Evolutionary conservation across 2,113 vertebrate species (phyloP), one percentile per base, ranked within the genome.

Genomic region (Miniopterus natalensis): DNA sequence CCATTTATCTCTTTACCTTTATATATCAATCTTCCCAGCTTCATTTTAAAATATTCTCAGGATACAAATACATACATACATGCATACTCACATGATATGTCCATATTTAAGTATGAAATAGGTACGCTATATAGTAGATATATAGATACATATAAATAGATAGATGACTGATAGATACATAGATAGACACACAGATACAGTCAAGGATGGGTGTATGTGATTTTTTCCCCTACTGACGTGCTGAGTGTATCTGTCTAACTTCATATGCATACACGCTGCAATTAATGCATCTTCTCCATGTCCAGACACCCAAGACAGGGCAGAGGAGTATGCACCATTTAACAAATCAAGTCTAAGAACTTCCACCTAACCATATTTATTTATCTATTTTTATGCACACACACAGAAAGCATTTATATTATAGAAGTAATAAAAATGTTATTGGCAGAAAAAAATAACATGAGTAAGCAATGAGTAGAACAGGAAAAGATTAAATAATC

Each of bases 11-110:
- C n/a, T 29, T 85, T 65, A 81, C 45, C 4, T 3, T 87, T 59
- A 61, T 14, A 53, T 36, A 70, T 29, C 10, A 73, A 55, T 73
- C 27, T 73, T 68, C 42, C 31, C 15, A 84, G 8, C 27, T 5
- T 61, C n/a, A 18, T 68, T 29, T 84, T 12, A 80, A 74, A 95
- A 86, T 61, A 59, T 57, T 88, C 90, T 66, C 15, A 66, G 31
- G 31, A 71, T 27, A 47, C 2, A 84, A 23, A 59, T 4, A 68
- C 0, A 1, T 36, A 75, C 18, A 31, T 40, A 29, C 10, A 79
- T 12, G 13, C 20, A 87, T 8, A 42, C 0, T 51, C 8, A 75
- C 17, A 59, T 29, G 8, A 42, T 91, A 45, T 12, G 86, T 68
- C 15, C 12, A 63, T 63, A 86, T 66, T 78, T 6, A 61, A 77